These are phyloP conservation scores for Lateolabrax maculatus DNA, from an alignment of 2,797 vertebrate species.

Conservation along the genomic window DNA sequence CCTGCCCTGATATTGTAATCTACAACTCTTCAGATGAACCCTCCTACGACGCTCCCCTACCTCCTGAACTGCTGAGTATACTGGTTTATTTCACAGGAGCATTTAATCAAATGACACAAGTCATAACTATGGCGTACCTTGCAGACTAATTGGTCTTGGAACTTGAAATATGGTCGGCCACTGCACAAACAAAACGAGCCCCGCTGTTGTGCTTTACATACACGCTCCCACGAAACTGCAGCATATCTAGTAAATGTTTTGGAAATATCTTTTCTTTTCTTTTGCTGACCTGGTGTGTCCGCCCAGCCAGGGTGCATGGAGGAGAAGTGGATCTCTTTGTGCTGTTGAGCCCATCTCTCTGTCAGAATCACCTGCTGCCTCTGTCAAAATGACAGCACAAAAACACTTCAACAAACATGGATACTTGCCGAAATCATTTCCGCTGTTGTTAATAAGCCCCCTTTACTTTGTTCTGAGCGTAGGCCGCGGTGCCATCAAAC, in stretches of 20 bases:
- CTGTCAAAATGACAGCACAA: slow-evolving; percentile 66
- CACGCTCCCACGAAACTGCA: too few species aligned
- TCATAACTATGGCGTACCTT: background rate
- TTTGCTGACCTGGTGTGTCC: slow-evolving; percentile 89
- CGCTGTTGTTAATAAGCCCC: too few species aligned
- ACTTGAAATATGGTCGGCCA: background rate
- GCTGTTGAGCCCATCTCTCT: slow-evolving; percentile 85
- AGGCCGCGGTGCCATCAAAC: slow-evolving; percentile 89
- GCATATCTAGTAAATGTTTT: background rate
- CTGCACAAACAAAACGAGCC: too few species aligned
- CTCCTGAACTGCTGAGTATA: background rate
- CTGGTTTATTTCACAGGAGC: background rate
- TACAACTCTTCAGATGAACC: background rate
- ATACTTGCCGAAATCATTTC: background rate
- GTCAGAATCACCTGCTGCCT: slow-evolving; percentile 91
- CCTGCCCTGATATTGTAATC: background rate
- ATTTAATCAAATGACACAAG: background rate
- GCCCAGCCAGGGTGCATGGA: slow-evolving; percentile 91
- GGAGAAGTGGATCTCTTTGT: slow-evolving; percentile 89
- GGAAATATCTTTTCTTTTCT: background rate
- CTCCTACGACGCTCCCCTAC: background rate
- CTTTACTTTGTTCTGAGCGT: slow-evolving; percentile 91
- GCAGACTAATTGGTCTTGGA: background rate
- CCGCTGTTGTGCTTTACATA: too few species aligned
- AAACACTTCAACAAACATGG: slow-evolving; percentile 3